Base-by-base conservation (phyloP, 2,888 invertebrate genomes). In the Dasysyrphus albostriatus region DNA sequence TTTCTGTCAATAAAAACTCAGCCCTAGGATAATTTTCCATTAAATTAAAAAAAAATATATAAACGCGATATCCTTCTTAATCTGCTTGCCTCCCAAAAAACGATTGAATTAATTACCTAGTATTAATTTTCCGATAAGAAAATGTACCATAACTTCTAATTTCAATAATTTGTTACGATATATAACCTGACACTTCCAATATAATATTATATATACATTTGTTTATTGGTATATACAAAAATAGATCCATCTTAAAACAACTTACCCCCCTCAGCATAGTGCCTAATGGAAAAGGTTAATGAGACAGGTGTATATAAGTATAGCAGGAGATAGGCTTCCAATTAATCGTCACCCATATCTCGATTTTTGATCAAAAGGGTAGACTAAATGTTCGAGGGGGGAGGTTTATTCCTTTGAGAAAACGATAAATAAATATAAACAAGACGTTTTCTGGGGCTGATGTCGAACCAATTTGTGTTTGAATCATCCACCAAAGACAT, bases 311-410 rank as follows among this genome's bases (percentile, higher is more conserved):
- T 24, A 24, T 24, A 24, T 77, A 73, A 63, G 63, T 59, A 19
- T 39, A 39, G 12, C 39, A 63, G 14, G 37, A 63, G 73, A 74
- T 74, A 73, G 77, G 37, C 56, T 34, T 56, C 49, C 58, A 73
- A 85, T 82, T 82, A 85, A 82, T 85, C 82, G 82, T 51, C 56
- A 49, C 24, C 77, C 16, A 74, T 70, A 82, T 63, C 58, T 54
- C 14, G 24, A 39, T 34, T 54, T 67, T 51, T 14, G 32, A 42
- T 42, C 61, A 42, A 61, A 39, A 0, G 24, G 39, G 42, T 16
- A 24, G 24, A 24, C 24, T 37, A 12, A 14, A 5, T 61, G 39
- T 1, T 42, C 42, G 14, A 3, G 0, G 16, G 61, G 16, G 24
- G 4, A 37, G 34, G 0, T 34, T 9, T n/a, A 8, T 32, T 59